Evolutionary conservation across 2,113 vertebrate species (phyloP), one percentile per base, ranked within the genome.

Genomic region (Myotis brandtii): DNA sequence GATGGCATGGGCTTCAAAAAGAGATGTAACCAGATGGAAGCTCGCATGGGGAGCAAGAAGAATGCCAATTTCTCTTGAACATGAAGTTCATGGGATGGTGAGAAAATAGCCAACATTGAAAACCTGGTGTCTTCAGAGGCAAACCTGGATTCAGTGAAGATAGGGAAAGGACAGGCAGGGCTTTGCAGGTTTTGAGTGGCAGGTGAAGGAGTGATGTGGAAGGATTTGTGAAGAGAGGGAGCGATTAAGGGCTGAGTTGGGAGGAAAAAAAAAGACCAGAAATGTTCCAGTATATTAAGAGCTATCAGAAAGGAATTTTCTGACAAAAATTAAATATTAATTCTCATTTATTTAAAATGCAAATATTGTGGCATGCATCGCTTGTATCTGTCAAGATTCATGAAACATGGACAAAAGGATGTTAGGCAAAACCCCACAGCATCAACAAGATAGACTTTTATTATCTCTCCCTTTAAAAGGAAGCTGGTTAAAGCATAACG

Each of bases 251-350:
- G 48, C 21, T 30, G 13, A 4, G 3, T 25, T 37, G 10, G n/a
- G 27, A 59, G 30, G 4, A 8, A 43, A 43, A 43, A 43, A 52
- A 52, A 43, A 34, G 6, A 4, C 48, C 43, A 37, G 32, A 67
- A 76, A 50, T 91, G 62, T 64, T 46, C 25, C 43, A 16, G 21
- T 56, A 37, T 73, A 80, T 18, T 66, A 62, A 81, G 16, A 81
- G 21, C 25, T 3, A 27, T 37, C 32, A 94, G 75, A 46, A 62
- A 52, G 62, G 8, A 37, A 16, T 54, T 62, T 85, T 75, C 16
- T 62, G 34, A 34, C 27, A n/a, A 80, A 76, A 94, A 54, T 25
- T 27, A 90, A 90, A 64, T 76, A 48, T 72, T 93, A 76, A 88
- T 64, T 66, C 37, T 75, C 1, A 10, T 21, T 32, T 10, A 56